phyloP scores from a whole-genome alignment of 2,797 vertebrate species.

The Sebastolobus alascanus region DNA sequence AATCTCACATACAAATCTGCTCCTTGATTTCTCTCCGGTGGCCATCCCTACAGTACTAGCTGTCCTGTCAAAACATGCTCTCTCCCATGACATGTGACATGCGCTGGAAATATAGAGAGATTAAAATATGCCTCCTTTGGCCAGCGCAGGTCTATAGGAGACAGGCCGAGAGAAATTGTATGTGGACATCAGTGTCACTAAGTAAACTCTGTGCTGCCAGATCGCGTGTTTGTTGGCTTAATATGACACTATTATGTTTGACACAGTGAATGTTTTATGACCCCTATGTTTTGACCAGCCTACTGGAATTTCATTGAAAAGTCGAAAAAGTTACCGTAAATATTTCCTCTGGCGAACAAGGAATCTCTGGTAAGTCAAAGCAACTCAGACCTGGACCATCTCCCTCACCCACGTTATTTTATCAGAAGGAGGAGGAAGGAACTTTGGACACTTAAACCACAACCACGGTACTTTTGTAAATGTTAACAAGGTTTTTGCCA shows the following conservation, averaged over 20 bases:
- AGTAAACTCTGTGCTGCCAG: not conserved
- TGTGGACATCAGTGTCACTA: not conserved
- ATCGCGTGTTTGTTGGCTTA: not conserved
- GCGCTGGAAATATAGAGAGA: slow-evolving; percentile 52
- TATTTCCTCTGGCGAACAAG: not conserved
- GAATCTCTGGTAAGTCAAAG: not conserved
- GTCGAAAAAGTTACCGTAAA: not conserved
- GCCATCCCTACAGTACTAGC: slow-evolving; percentile 22
- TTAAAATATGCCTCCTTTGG: slow-evolving; percentile 50
- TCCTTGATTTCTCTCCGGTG: slow-evolving; percentile 12
- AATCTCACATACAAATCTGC: slow-evolving; percentile 40
- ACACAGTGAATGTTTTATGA: not conserved
- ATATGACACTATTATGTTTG: not conserved
- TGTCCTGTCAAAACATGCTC: slow-evolving; percentile 32
- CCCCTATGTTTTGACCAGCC: not conserved
- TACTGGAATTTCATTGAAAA: not conserved
- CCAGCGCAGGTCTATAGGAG: not conserved
- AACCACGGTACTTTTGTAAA: not conserved
- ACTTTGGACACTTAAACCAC: not conserved
- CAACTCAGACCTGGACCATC: not conserved
- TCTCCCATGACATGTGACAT: slow-evolving; percentile 38
- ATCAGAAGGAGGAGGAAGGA: not conserved
- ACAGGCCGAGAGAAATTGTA: not conserved
- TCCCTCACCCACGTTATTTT: not conserved
- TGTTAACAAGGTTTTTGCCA: not conserved